These are phyloP conservation scores for Sinotaia quadrata DNA, from an alignment of 2,888 invertebrate species.

Conservation along the genomic window DNA sequence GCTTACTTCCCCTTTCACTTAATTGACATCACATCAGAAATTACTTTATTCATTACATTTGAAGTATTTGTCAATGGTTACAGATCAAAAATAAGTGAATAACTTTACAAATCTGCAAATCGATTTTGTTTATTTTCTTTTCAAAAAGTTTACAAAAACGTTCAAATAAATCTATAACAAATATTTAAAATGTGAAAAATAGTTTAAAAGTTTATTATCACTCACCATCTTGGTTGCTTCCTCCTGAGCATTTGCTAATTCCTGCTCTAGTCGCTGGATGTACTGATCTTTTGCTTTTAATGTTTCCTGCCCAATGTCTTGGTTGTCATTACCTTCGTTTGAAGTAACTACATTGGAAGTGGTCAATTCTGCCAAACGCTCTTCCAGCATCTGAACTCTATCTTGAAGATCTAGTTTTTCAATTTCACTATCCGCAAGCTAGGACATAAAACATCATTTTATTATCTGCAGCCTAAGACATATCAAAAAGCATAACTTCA, in stretches of 20 bases:
- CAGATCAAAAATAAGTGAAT: no score
- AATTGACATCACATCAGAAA: no score
- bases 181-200: not conserved
- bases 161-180: not conserved
- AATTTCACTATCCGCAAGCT: constrained; percentile 57
- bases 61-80: no score
- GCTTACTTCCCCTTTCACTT: no score
- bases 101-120: no score
- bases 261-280: constrained; percentile 55
- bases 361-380: constrained; percentile 37
- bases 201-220: not conserved
- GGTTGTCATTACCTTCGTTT: constrained; percentile 18
- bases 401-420: constrained; percentile 55
- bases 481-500: not conserved
- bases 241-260: constrained; percentile 44
- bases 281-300: constrained; percentile 60
- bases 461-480: not conserved
- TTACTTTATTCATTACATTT: no score
- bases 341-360: not conserved
- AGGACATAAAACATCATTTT: not conserved
- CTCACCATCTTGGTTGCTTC: constrained; percentile 55
- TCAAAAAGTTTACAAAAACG: no score
- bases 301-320: constrained; percentile 46
- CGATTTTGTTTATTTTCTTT: no score
- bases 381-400: constrained; percentile 45